Evolutionary conservation across 2,113 vertebrate genomes (phyloP).

Genomic region (Phalacrocorax aristotelis): DNA sequence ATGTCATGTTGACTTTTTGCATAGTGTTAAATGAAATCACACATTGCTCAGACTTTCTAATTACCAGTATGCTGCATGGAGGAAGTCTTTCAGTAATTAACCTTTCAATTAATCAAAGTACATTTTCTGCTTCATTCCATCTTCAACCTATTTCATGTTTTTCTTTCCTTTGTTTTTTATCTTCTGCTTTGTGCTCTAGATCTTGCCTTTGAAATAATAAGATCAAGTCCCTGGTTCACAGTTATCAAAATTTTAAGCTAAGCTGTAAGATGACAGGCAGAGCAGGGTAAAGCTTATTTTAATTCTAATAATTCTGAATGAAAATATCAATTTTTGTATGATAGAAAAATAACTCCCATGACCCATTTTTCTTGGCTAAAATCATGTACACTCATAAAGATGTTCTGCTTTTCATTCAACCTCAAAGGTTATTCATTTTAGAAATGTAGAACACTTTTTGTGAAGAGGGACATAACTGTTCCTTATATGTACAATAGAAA

Average conservation of each 20-base stretch:
- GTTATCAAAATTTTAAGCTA: not conserved
- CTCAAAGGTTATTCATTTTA: not conserved
- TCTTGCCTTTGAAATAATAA: constrained; percentile 9
- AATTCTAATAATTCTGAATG: not conserved
- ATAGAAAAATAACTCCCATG: not conserved
- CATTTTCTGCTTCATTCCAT: not conserved
- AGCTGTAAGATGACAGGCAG: not conserved
- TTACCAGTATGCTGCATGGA: not conserved
- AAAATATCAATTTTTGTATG: not conserved
- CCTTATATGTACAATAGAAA: not conserved
- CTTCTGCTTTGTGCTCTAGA: not conserved
- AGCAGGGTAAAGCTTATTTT: not conserved
- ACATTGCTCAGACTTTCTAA: not conserved
- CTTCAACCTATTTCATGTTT: not conserved
- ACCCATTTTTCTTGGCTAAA: not conserved
- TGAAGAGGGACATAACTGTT: not conserved
- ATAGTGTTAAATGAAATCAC: not conserved
- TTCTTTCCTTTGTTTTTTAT: not conserved
- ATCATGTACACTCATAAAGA: not conserved
- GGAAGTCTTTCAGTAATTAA: constrained; percentile 28
- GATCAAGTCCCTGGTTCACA: not conserved
- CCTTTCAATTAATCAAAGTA: constrained; percentile 26
- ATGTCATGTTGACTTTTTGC: not conserved
- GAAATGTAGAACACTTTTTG: not conserved
- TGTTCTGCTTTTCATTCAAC: not conserved